These are phyloP conservation scores for Euthynnus affinis DNA, from an alignment of 2,797 vertebrate species.

Conservation along the genomic window DNA sequence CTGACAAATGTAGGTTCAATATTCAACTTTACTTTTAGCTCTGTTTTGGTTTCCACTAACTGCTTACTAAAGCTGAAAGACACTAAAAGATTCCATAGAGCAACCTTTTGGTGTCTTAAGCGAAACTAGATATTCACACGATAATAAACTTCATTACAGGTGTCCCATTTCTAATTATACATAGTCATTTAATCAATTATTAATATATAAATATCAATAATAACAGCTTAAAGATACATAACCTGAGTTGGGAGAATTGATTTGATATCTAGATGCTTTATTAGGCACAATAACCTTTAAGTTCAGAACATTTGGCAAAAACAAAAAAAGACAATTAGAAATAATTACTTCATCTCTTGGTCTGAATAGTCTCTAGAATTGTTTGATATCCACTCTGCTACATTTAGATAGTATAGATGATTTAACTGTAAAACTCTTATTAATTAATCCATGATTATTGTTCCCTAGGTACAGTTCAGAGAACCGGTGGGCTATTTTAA, in stretches of 20 bases:
- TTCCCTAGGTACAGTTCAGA: slow-evolving; percentile 33
- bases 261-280: too few species aligned
- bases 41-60: too few species aligned
- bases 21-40: too few species aligned
- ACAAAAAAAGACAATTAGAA: neutral
- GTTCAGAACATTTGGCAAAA: neutral
- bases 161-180: neutral
- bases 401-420: slow-evolving; percentile 13
- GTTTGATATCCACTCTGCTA: neutral
- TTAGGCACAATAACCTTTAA: too few species aligned
- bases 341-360: neutral
- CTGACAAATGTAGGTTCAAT: neutral
- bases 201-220: neutral
- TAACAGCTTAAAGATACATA: neutral
- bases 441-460: slow-evolving; percentile 25
- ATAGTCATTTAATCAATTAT: neutral
- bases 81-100: neutral
- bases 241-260: too few species aligned
- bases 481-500: slow-evolving; percentile 39
- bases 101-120: neutral
- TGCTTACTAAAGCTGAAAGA: neutral
- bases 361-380: neutral
- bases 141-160: neutral
- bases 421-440: slow-evolving; percentile 16
- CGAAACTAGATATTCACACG: neutral